These are phyloP conservation scores for Drosophila biarmipes DNA, from an alignment of 1,140 invertebrate genomes.

Conservation along the genomic window DNA sequence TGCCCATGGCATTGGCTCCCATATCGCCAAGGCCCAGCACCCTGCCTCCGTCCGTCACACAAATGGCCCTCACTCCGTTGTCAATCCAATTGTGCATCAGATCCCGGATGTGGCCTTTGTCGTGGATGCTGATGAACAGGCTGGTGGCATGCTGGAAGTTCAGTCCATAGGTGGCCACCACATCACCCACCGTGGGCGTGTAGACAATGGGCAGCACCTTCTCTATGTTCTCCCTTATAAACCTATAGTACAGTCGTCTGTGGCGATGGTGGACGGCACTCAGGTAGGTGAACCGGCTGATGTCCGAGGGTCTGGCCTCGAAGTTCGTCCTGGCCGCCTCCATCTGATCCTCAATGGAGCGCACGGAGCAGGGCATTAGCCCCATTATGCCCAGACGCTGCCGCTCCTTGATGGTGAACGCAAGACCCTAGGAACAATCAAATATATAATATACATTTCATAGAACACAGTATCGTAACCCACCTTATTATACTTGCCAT, in stretches of 20 bases:
- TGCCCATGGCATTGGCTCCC: conserved; percentile 98
- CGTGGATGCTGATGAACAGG: conserved; percentile 97
- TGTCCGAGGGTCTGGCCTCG: conserved; percentile 90
- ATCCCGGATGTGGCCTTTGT: conserved; percentile 95
- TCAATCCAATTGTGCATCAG: conserved; percentile 85
- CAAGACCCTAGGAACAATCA: conserved; percentile 29
- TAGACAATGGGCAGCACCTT: conserved; percentile 90
- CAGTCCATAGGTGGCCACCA: conserved; percentile 86
- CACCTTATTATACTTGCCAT: conserved; percentile 21
- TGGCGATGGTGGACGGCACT: conserved; percentile 93
- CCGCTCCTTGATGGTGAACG: conserved; percentile 45
- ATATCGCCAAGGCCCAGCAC: conserved; percentile 97
- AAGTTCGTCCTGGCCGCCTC: conserved; percentile 91
- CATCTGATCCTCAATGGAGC: conserved; percentile 93
- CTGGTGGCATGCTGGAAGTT: conserved; percentile 89
- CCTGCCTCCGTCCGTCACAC: conserved; percentile 97
- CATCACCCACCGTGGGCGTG: conserved; percentile 88
- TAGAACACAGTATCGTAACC: too few species aligned
- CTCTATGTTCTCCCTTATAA: conserved; percentile 94
- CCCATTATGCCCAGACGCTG: conserved; percentile 88
- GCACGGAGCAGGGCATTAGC: conserved; percentile 92
- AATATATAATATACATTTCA: not conserved
- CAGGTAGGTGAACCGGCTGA: conserved; percentile 95
- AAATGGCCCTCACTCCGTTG: conserved; percentile 93
- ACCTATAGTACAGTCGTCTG: conserved; percentile 97